Conservation (phyloP, 2,797 vertebrate genomes). For the Oceanodroma leucorhoa region DNA sequence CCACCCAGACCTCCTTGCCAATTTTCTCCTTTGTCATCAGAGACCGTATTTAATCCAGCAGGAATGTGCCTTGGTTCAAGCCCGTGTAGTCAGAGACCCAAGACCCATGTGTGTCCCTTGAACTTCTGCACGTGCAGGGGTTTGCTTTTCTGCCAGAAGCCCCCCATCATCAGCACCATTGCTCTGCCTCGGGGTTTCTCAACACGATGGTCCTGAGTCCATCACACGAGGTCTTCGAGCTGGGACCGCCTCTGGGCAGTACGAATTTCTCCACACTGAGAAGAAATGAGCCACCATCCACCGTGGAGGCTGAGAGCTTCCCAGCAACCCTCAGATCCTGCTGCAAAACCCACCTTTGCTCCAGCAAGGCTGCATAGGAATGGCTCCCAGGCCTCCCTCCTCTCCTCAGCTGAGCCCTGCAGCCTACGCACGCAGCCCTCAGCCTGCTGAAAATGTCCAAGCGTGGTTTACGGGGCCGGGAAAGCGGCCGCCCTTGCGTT, state of each 20-base stretch:
- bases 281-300: background rate
- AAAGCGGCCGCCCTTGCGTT: background rate
- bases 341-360: background rate
- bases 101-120: fast-evolving
- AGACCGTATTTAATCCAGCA: conserved; percentile 63
- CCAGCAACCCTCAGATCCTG: fast-evolving
- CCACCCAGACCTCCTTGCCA: conserved; percentile 86
- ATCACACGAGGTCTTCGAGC: fast-evolving
- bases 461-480: fast-evolving
- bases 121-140: fast-evolving
- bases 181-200: background rate
- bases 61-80: conserved; percentile 5
- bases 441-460: background rate
- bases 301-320: background rate
- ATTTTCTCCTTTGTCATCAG: conserved; percentile 75
- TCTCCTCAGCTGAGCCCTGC: background rate
- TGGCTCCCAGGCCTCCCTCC: background rate
- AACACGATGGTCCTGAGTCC: fast-evolving
- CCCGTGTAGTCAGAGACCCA: background rate
- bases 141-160: background rate
- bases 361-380: fast-evolving
- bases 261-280: fast-evolving
- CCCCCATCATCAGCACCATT: fast-evolving
- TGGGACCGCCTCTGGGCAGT: background rate
- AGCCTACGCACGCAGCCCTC: background rate